Base-by-base conservation (phyloP, 2,113 vertebrate species). In the Elanoides forficatus region DNA sequence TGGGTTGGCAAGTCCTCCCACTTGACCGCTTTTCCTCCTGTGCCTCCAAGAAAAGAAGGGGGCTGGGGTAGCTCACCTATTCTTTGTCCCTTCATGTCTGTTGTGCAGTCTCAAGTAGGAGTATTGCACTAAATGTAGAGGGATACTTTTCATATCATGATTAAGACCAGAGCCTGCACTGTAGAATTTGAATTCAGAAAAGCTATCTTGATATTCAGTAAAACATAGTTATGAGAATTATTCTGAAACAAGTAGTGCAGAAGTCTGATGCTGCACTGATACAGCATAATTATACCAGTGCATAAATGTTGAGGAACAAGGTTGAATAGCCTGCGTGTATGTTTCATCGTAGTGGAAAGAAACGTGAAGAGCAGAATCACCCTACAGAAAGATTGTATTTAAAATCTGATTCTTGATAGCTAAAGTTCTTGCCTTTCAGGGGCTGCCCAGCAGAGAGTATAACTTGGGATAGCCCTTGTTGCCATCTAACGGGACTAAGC, bases 291-390 rank as follows among this genome's bases (percentile, higher is more conserved):
- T 42, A 45, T 11, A 56, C n/a, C n/a, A 17, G 52, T 27, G 21
- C 25, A 7, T 9, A 9, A 21, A 14, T 15, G 2, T 3, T 7
- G 30, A 58, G 53, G 53, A 72, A 0, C 13, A 4, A 43, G 55
- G 23, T 74, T 63, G 78, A 60, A 4, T 7, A 50, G 42, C 71
- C 47, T 34, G 11, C 5, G 0, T 30, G 8, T 18, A 2, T 29
- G 20, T 73, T 60, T 30, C 17, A 4, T 8, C 2, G 0, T 1
- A 19, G 6, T 4, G 32, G 59, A 38, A n/a, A 14, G 48, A 32
- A 60, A 7, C 7, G 0, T 2, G 1, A 6, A 21, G 59, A 63
- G 65, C 56, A 16, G 2, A 22, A 66, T 7, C 25, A 18, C 25
- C 25, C 47, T 34, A 1, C 6, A 8, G 67, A 56, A 45, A n/a